phyloP scores from a whole-genome alignment of 2,797 vertebrate species.

The Fundulus diaphanus region DNA sequence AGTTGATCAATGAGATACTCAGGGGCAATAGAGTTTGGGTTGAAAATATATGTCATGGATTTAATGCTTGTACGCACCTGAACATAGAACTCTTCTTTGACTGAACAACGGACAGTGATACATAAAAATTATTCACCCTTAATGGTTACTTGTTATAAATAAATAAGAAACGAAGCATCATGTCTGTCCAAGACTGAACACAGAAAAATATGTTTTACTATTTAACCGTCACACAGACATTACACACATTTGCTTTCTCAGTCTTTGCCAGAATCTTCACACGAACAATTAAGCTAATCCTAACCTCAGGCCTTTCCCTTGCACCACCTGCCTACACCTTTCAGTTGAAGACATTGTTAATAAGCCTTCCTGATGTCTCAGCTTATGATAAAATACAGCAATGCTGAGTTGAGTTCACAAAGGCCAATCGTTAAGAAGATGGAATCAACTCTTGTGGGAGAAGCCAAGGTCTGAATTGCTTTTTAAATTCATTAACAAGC shows the following conservation, averaged over 20 bases:
- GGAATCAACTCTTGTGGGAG: conserved; percentile 71
- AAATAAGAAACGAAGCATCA: not conserved
- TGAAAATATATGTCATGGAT: conserved; percentile 19
- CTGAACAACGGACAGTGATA: not conserved
- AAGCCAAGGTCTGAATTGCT: conserved; percentile 68
- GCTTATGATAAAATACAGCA: conserved; percentile 69
- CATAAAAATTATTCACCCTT: not conserved
- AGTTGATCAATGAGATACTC: conserved; percentile 48
- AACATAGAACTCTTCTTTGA: not conserved
- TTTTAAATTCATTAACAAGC: conserved; percentile 81
- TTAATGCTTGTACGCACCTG: not conserved
- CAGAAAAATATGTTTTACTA: not conserved
- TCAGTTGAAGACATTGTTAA: conserved; percentile 69
- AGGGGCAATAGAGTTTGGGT: conserved; percentile 36
- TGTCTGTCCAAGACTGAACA: conserved; percentile 4
- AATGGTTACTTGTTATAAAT: not conserved
- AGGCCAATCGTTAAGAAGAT: conserved; percentile 76
- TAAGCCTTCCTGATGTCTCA: conserved; percentile 67
- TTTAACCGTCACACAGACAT: conserved; percentile 44
- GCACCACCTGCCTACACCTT: conserved; percentile 48
- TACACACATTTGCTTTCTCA: conserved; percentile 45
- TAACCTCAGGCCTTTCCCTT: conserved; percentile 52
- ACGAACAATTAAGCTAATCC: conserved; percentile 62
- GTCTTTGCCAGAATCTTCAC: conserved; percentile 16
- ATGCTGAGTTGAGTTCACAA: conserved; percentile 58